Base-by-base conservation (phyloP, 1,140 invertebrate species). In the Neelides sp. region DNA sequence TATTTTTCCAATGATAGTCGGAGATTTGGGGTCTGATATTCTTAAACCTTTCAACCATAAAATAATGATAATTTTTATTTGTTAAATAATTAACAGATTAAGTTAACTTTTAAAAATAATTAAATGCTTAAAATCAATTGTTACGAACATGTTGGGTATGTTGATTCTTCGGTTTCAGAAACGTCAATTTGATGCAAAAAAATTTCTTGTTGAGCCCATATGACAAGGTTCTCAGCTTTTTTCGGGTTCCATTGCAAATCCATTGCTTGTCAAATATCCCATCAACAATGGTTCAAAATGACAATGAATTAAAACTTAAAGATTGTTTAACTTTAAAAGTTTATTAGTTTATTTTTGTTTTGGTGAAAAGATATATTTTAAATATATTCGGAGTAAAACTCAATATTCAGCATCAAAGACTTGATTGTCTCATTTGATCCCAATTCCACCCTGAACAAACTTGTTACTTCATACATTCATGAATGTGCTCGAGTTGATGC, bases 181-280 rank as follows among this genome's bases (percentile, higher is more conserved):
- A 62, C 53, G 37, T 66, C 73, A 44, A 85, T 75, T 73, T 88
- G 81, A 62, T 89, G 89, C 23, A 89, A 72, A 66, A 74, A 79
- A 61, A 91, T 80, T 63, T 90, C 85, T 47, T 82, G 78, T 39
- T 82, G 78, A 17, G 83, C 83, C 84, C 85, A 89, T 27, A 83
- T 81, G 45, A 91, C 78, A 63, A 88, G 89, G 63, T 84, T 83
- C 62, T 87, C 76, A 3, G 73, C 72, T 61, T 78, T 75, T 23
- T 78, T 71, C 2, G 84, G 83, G 34, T 82, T 83, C 85, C 85
- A 90, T 60, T 78, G 75, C 12, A 88, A 75, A 61, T 88, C 85
- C 45, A 80, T 60, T 1, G 1, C 24, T 15, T 15, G 17, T n/a
- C n/a, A 40, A 34, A 34, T n/a, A n/a, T n/a, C 8, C 30, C n/a